Percentiles rank a stretch among this genome's conserved stretches.
Conservation (phyloP, 2,113 vertebrate species). For the Centrocercus urophasianus region DNA sequence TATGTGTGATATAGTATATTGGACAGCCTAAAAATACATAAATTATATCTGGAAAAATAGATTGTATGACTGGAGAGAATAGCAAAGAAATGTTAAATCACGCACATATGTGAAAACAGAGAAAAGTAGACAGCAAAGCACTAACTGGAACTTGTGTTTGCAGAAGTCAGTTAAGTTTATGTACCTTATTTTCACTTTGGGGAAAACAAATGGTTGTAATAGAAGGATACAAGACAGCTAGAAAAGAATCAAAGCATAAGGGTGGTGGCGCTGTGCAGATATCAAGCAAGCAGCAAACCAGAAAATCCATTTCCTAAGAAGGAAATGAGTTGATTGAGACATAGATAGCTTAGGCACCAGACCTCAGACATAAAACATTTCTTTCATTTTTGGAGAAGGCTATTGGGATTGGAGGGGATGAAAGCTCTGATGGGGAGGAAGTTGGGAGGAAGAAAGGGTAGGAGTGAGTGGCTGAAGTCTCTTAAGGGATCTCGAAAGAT, state of each 20-base stretch:
- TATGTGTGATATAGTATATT: neutral
- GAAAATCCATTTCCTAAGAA: neutral
- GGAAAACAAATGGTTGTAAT: neutral
- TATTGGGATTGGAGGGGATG: neutral
- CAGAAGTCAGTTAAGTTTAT: neutral
- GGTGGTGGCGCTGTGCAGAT: neutral
- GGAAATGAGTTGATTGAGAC: neutral
- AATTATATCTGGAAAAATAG: neutral
- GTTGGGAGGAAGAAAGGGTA: neutral
- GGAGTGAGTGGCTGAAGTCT: neutral
- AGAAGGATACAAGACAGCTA: neutral
- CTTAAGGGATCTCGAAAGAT: neutral
- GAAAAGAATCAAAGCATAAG: neutral
- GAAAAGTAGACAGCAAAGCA: neutral
- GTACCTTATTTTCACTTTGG: neutral
- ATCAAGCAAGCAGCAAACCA: neutral
- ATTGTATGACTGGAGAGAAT: neutral
- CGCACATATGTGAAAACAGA: accelerated
- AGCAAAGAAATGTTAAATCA: neutral
- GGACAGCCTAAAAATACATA: neutral
- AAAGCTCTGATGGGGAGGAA: neutral
- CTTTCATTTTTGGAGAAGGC: neutral
- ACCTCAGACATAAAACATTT: neutral
- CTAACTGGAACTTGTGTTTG: neutral
- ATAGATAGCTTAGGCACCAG: neutral